These are phyloP conservation scores for Pitangus sulphuratus DNA, from an alignment of 2,797 vertebrate genomes.

Conservation along the genomic window DNA sequence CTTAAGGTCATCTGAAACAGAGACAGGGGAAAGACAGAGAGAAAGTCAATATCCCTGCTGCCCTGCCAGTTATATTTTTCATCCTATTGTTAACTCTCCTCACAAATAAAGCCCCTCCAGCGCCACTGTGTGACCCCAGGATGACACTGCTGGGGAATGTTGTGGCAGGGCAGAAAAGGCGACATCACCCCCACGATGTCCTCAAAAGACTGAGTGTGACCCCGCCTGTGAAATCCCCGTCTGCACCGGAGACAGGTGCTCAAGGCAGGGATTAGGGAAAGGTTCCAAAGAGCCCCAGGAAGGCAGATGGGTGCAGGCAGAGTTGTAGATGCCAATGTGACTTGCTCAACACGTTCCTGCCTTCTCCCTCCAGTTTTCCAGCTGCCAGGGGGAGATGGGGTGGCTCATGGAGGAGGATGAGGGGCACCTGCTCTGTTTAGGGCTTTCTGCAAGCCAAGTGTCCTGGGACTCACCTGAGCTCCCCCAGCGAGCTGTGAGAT, in stretches of 20 bases:
- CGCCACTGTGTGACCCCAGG: too few relatives aligned
- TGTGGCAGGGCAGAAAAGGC: neutral
- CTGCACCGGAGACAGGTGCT: neutral
- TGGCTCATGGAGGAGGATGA: accelerated
- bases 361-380: accelerated
- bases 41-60: neutral
- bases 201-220: neutral
- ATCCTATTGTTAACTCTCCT: neutral
- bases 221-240: neutral
- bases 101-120: neutral
- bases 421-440: neutral
- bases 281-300: neutral
- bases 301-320: neutral
- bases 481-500: accelerated
- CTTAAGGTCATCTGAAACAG: constrained; percentile 72
- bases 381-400: neutral
- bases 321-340: neutral
- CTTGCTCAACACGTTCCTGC: neutral
- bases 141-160: accelerated
- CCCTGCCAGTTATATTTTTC: accelerated
- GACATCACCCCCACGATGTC: neutral
- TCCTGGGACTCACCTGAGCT: neutral
- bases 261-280: accelerated
- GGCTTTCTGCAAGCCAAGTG: neutral
- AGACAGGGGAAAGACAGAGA: accelerated